A percentile compares a stretch with the other conserved stretches of the same genome.
Conservation (phyloP, 1,140 invertebrate species). For the Dolichoris vasculosae region DNA sequence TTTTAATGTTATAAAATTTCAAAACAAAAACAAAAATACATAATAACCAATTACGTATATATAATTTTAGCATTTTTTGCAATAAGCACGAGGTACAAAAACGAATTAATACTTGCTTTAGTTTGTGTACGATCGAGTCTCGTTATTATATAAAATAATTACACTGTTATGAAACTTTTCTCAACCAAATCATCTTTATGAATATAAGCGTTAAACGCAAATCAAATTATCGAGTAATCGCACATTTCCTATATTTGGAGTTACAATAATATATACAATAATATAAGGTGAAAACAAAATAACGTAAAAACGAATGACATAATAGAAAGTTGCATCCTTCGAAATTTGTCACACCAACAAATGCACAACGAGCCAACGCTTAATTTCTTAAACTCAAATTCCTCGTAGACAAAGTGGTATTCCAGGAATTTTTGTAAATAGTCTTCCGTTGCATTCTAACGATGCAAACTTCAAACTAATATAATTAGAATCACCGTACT, state of each 20-base stretch:
- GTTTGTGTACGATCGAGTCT: too few species aligned
- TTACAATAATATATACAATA: not conserved
- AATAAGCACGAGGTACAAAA: too few species aligned
- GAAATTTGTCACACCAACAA: not conserved
- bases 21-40: too few species aligned
- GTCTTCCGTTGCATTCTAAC: conserved; percentile 4
- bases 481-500: conserved; percentile 11
- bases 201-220: not conserved
- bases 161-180: too few species aligned
- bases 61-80: too few species aligned
- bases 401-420: not conserved
- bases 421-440: conserved; percentile 26
- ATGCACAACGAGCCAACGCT: not conserved
- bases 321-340: not conserved
- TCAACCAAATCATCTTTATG: not conserved
- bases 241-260: not conserved
- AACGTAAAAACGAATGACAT: not conserved
- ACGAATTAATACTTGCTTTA: too few species aligned
- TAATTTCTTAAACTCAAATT: not conserved
- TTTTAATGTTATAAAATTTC: too few species aligned
- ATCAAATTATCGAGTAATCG: not conserved
- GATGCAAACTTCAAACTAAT: conserved; percentile 21
- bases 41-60: too few species aligned
- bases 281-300: not conserved
- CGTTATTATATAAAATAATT: too few species aligned